phyloP scores from a whole-genome alignment of 2,888 invertebrate species.

The Drosophila picticornis region DNA sequence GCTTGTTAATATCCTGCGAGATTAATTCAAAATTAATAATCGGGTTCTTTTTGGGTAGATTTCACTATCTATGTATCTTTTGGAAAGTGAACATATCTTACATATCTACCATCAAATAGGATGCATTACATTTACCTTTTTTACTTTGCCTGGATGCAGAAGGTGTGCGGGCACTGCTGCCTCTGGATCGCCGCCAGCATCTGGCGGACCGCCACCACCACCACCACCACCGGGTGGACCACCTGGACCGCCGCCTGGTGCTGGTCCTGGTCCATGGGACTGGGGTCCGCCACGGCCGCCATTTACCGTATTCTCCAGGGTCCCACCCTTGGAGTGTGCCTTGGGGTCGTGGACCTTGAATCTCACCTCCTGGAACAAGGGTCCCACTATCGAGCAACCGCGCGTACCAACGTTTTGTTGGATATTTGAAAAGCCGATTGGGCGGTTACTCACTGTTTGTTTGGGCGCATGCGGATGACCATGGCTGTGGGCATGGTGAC shows the following conservation, averaged over 20 bases:
- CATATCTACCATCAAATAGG: constrained; percentile 37
- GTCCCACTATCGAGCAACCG: constrained; percentile 88
- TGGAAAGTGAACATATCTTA: background rate
- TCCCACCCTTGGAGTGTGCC: constrained; percentile 96
- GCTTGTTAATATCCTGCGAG: constrained; percentile 92
- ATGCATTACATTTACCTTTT: constrained; percentile 79
- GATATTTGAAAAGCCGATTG: constrained; percentile 86
- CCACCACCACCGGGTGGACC: constrained; percentile 79
- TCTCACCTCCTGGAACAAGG: constrained; percentile 95
- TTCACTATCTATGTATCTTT: constrained; percentile 9
- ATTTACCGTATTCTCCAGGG: constrained; percentile 95
- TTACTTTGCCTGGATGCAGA: constrained; percentile 93
- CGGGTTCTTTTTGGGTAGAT: background rate
- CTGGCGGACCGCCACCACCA: constrained; percentile 85
- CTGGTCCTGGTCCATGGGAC: constrained; percentile 86
- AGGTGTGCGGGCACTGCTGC: constrained; percentile 89
- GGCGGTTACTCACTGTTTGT: constrained; percentile 86
- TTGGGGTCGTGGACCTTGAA: constrained; percentile 98
- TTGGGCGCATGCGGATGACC: constrained; percentile 86
- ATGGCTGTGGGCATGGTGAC: constrained; percentile 86
- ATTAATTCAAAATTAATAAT: background rate
- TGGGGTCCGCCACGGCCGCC: constrained; percentile 89
- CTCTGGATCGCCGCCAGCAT: constrained; percentile 86
- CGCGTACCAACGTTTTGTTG: constrained; percentile 86
- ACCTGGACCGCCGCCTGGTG: constrained; percentile 82